A percentile compares a stretch with the other conserved stretches of the same genome.
phyloP scores from a whole-genome alignment of 2,888 invertebrate species.

The Epirrhoe alternata region DNA sequence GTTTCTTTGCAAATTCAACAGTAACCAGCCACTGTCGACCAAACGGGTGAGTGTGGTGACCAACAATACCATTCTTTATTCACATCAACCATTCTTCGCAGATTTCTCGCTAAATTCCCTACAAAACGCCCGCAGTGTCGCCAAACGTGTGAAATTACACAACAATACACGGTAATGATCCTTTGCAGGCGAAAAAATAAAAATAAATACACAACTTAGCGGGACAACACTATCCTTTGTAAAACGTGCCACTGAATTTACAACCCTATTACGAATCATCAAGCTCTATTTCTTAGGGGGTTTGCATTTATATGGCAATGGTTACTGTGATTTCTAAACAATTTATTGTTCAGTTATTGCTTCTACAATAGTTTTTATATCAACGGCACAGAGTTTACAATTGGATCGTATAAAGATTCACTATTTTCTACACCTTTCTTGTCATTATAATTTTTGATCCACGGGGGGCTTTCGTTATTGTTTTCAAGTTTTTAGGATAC shows the following conservation, averaged over 20 bases:
- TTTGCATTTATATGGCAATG: slow-evolving; percentile 26
- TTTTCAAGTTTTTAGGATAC: slow-evolving; percentile 72
- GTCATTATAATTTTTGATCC: slow-evolving; percentile 69
- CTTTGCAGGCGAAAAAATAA: slow-evolving; percentile 76
- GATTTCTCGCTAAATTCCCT: slow-evolving; percentile 65
- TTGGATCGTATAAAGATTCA: slow-evolving; percentile 11
- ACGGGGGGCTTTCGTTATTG: slow-evolving; percentile 67
- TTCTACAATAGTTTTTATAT: slow-evolving; percentile 23
- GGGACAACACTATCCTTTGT: slow-evolving; percentile 48
- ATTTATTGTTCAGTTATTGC: slow-evolving; percentile 28
- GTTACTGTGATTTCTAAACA: slow-evolving; percentile 38
- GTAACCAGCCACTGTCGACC: slow-evolving; percentile 57
- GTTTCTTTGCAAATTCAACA: slow-evolving; percentile 51
- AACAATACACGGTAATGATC: slow-evolving; percentile 80
- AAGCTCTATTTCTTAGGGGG: slow-evolving; percentile 27
- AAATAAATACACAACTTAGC: slow-evolving; percentile 70
- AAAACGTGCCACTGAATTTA: slow-evolving; percentile 40
- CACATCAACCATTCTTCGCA: slow-evolving; percentile 40
- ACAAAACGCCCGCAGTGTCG: slow-evolving; percentile 77
- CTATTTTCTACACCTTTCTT: slow-evolving; percentile 66
- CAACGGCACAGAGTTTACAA: slow-evolving; percentile 40
- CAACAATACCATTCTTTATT: slow-evolving; percentile 51
- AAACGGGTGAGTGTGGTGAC: slow-evolving; percentile 52
- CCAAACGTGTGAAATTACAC: slow-evolving; percentile 81
- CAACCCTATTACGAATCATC: slow-evolving; percentile 41